phyloP scores from a whole-genome alignment of 2,888 invertebrate species.

The Chloroclystis v-ata region DNA sequence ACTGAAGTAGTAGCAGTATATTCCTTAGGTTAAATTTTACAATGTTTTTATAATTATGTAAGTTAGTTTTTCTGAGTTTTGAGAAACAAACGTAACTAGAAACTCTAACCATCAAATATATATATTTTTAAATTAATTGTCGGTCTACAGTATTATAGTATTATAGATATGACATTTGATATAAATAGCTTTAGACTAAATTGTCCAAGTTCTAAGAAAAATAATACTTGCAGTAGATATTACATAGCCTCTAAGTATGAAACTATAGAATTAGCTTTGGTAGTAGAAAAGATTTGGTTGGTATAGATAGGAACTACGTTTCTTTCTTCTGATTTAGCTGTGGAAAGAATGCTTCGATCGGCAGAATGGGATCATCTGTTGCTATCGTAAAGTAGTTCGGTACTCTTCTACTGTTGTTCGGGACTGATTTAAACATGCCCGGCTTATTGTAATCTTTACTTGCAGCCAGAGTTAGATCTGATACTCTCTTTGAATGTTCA shows the following conservation, averaged over 20 bases:
- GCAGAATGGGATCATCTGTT: conserved; percentile 87
- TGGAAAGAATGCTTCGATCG: conserved; percentile 89
- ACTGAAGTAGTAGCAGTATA: too few species aligned
- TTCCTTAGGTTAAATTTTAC: too few species aligned
- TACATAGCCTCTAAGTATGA: conserved; percentile 19
- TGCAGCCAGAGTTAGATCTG: conserved; percentile 84
- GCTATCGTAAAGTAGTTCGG: conserved; percentile 85
- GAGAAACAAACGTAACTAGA: too few species aligned
- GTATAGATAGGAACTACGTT: conserved; percentile 55
- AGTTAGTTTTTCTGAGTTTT: too few species aligned
- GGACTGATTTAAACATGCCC: conserved; percentile 83
- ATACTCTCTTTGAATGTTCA: conserved; percentile 82
- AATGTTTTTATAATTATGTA: too few species aligned
- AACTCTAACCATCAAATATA: too few species aligned
- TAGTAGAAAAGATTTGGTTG: conserved; percentile 67
- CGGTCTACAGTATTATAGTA: too few species aligned
- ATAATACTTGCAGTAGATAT: conserved; percentile 10
- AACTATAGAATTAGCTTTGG: conserved; percentile 53
- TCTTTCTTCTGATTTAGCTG: conserved; percentile 82
- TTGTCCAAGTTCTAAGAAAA: not conserved
- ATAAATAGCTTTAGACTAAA: too few species aligned
- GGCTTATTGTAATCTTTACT: conserved; percentile 85
- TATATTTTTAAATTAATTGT: too few species aligned
- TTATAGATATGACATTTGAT: too few species aligned
- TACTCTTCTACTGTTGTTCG: conserved; percentile 79